Conservation (phyloP, 2,113 vertebrate genomes). For the Tylochromis polylepis region DNA sequence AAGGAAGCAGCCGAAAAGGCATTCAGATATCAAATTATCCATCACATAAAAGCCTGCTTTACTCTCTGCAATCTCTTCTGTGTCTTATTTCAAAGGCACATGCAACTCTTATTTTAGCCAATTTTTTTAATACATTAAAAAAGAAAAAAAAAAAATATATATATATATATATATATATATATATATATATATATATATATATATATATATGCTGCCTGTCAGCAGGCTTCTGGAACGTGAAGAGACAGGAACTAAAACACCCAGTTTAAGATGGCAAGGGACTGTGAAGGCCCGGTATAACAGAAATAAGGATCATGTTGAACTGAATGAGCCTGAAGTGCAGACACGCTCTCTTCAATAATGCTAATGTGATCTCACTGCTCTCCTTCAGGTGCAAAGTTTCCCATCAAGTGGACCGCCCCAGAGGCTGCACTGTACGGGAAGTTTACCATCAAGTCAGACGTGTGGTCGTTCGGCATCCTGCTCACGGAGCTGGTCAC, state of each 20-base stretch:
- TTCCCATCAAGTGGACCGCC: slow-evolving; percentile 98
- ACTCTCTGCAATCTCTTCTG: not conserved
- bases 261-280: not conserved
- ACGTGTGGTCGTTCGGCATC: slow-evolving; percentile 97
- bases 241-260: too few species aligned
- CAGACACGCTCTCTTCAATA: not conserved
- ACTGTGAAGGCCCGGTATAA: not conserved
- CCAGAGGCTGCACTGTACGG: slow-evolving; percentile 94
- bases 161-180: too few species aligned
- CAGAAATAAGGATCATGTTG: not conserved
- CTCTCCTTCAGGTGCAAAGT: slow-evolving; percentile 85
- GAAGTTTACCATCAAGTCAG: slow-evolving; percentile 97
- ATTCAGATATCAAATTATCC: not conserved
- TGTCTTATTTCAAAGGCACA: not conserved
- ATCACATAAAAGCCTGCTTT: not conserved
- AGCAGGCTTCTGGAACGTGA: too few species aligned
- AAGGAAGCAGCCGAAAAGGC: not conserved
- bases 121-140: not conserved
- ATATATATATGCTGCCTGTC: too few species aligned
- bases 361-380: not conserved
- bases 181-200: too few species aligned
- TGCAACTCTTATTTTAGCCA: not conserved
- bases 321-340: not conserved
- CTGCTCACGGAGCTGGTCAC: slow-evolving; percentile 95
- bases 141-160: too few species aligned